Percentiles rank a stretch among this genome's conserved stretches.
phyloP scores from a whole-genome alignment of 2,888 invertebrate species.

The Morinoia aosen region DNA sequence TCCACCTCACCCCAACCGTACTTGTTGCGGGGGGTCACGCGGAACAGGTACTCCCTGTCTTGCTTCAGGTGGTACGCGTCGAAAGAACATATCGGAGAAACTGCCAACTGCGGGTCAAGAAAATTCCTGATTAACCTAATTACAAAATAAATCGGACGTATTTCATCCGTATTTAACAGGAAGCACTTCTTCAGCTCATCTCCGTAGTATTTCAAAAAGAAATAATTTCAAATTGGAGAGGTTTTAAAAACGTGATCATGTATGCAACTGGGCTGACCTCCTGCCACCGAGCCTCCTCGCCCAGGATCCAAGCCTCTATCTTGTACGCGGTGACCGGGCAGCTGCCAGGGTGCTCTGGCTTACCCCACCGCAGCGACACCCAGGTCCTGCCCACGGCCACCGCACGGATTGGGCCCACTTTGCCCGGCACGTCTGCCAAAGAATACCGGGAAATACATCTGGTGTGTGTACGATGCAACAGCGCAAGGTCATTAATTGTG shows the following conservation, averaged over 20 bases:
- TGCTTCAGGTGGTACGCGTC: slow-evolving; percentile 87
- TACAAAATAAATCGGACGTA: neutral
- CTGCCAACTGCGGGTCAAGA: slow-evolving; percentile 40
- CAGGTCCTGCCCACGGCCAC: slow-evolving; percentile 88
- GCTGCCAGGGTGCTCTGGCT: slow-evolving; percentile 78
- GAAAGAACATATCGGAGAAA: slow-evolving; percentile 72
- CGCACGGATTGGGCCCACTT: slow-evolving; percentile 82
- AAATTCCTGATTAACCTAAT: neutral
- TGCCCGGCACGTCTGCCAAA: slow-evolving; percentile 83
- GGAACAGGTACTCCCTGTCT: slow-evolving; percentile 86
- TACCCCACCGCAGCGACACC: slow-evolving; percentile 87
- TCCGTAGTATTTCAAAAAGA: neutral
- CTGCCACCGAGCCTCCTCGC: slow-evolving; percentile 84
- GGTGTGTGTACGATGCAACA: no score
- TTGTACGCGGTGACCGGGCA: slow-evolving; percentile 87
- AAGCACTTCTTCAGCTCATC: neutral
- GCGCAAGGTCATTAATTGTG: neutral
- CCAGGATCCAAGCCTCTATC: slow-evolving; percentile 85
- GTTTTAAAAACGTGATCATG: neutral
- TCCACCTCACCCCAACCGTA: slow-evolving; percentile 90
- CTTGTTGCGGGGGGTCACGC: slow-evolving; percentile 88
- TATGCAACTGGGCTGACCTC: slow-evolving; percentile 73
- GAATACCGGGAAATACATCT: neutral
- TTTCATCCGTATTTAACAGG: neutral
- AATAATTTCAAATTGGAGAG: neutral